Base-by-base conservation (phyloP, 2,797 vertebrate species). In the Gephyroberyx darwinii region DNA sequence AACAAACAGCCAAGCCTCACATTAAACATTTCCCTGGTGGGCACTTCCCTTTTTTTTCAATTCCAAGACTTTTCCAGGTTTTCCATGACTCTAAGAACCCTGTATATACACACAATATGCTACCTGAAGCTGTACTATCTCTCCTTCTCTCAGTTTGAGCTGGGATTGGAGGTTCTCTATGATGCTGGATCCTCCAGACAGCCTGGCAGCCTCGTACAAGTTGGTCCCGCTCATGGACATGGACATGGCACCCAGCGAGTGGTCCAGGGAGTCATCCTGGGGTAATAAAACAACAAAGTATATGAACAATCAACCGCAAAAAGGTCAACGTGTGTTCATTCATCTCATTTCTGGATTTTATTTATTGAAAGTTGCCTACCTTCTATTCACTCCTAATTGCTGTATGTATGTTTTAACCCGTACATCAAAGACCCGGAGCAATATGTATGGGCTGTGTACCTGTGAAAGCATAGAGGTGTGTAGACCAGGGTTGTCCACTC, bases 111-210 rank as follows among this genome's bases (percentile, higher is more conserved):
- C 26, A 26, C 26, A 26, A 26, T 26, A 26, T 37, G 20, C 17
- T 89, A 99, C 98, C 98, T 99, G 98, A 10, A 99, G 91, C 85
- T 99, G 98, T 62, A 91, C 93, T 55, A 98, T 96, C 90, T 99
- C 98, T 76, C 98, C 98, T 79, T 99, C 98, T 85, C 94, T 92
- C 60, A 97, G 93, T 87, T 99, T 98, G 65, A 99, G 92, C 88
- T 99, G 98, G 26, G 97, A 98, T 79, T 99, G 98, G 53, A 99
- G 93, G 87, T 96, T 99, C 91, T 99, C 98, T 30, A 99, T 90
- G 71, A 99, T 80, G 84, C 94, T 99, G 73, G 98, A 99, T 30
- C 97, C 98, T 47, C 96, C 95, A 8, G 96, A 96, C 84, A 99
- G 94, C 68, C 98, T 93, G 65, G 98, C 93, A 8, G 92, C 96